Conservation (phyloP, 2,797 vertebrate genomes). For the Gadopsis marmoratus region DNA sequence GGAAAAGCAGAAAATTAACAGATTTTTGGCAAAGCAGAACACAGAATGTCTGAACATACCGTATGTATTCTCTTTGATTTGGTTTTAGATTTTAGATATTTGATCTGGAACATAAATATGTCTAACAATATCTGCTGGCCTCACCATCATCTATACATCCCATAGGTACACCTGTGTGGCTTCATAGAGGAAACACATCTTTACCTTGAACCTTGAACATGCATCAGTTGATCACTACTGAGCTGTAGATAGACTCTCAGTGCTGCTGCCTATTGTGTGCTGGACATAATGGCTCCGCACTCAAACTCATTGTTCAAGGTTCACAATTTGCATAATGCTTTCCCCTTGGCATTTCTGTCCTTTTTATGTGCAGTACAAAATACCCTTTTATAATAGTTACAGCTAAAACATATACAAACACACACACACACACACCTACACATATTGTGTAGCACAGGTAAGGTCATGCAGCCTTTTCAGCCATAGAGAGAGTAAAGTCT, state of each 20-base stretch:
- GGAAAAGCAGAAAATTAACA: not conserved
- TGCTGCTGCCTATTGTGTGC: constrained; percentile 53
- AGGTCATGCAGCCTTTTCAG: constrained; percentile 30
- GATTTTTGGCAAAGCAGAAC: not conserved
- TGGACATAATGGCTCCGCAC: constrained; percentile 52
- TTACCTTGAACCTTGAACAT: constrained; percentile 11
- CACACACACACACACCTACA: not conserved
- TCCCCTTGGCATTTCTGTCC: constrained; percentile 69
- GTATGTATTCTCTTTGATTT: not conserved
- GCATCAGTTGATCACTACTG: constrained; percentile 14
- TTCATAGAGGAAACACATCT: not conserved
- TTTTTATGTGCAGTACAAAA: constrained; percentile 53
- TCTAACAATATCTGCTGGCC: not conserved
- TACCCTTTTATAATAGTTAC: constrained; percentile 21
- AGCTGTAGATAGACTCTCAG: constrained; percentile 40
- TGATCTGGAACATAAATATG: not conserved
- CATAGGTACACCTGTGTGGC: not conserved
- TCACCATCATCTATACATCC: not conserved
- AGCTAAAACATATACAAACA: not conserved
- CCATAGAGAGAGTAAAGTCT: constrained; percentile 9
- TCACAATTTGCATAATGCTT: constrained; percentile 65
- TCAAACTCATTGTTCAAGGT: constrained; percentile 56
- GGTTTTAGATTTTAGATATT: not conserved
- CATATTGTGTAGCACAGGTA: constrained; percentile 13
- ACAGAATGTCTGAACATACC: not conserved